Evolutionary conservation across 2,797 vertebrate species (phyloP).

Genomic region (Myotis pilosus): DNA sequence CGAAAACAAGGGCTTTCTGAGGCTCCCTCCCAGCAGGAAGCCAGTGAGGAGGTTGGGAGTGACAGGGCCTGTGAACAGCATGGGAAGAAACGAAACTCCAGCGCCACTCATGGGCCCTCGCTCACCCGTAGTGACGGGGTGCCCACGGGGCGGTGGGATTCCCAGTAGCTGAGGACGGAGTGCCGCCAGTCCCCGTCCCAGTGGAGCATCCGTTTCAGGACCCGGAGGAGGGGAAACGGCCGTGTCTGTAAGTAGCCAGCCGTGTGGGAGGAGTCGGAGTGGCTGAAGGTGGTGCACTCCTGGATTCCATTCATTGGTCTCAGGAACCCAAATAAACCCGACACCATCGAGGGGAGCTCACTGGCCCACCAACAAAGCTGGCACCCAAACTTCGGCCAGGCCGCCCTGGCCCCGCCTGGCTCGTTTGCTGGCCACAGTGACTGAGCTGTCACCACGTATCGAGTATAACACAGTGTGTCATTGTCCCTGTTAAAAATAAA

Average conservation of each 20-base stretch:
- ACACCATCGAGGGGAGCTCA: neutral
- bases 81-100: neutral
- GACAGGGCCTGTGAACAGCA: neutral
- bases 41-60: neutral
- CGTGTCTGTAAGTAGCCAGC: neutral
- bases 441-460: neutral
- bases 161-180: neutral
- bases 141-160: neutral
- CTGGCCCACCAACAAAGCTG: neutral
- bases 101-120: neutral
- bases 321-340: neutral
- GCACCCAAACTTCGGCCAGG: neutral
- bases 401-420: neutral
- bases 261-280: too few relatives aligned
- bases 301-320: neutral
- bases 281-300: neutral
- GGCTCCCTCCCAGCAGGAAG: neutral
- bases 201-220: neutral
- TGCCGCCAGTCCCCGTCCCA: neutral
- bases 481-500: neutral
- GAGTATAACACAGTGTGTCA: neutral
- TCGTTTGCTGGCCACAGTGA: neutral
- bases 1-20: conserved; percentile 31
- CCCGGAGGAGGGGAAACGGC: neutral
- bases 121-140: neutral